phyloP scores from a whole-genome alignment of 2,888 invertebrate species.

The Rhabditoides inermis region DNA sequence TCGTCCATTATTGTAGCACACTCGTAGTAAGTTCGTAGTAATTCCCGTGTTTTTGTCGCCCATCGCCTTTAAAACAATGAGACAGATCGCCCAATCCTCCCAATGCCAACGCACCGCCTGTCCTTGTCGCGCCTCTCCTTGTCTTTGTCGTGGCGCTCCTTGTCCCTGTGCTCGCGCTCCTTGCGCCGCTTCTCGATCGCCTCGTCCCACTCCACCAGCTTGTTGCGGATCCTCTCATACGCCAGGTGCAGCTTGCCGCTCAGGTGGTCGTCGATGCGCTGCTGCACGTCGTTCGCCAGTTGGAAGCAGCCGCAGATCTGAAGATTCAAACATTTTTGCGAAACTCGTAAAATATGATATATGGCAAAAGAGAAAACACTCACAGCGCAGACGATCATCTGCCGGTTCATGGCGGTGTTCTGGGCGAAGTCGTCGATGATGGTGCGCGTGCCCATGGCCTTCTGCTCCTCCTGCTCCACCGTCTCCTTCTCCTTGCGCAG shows the following conservation, averaged over 20 bases:
- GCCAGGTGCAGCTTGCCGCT: slow-evolving; percentile 30
- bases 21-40: no score
- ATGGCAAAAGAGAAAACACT: background rate
- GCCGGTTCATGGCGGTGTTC: background rate
- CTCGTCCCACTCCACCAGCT: slow-evolving; percentile 2
- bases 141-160: background rate
- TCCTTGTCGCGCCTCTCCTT: background rate
- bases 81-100: no score
- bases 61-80: no score
- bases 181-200: background rate
- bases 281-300: slow-evolving; percentile 29
- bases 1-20: no score
- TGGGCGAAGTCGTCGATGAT: background rate
- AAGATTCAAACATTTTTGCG: background rate
- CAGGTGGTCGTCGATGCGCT: slow-evolving; percentile 28
- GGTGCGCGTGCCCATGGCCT: slow-evolving; percentile 7
- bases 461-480: slow-evolving; percentile 12
- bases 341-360: background rate
- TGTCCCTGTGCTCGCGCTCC: slow-evolving; percentile 1
- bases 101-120: no score
- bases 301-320: slow-evolving; percentile 30
- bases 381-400: background rate
- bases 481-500: slow-evolving; percentile 14
- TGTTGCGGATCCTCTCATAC: slow-evolving; percentile 15
- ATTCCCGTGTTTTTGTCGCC: no score